These are phyloP conservation scores for Macrobrachium nipponense DNA, from an alignment of 1,140 invertebrate species.

Conservation along the genomic window DNA sequence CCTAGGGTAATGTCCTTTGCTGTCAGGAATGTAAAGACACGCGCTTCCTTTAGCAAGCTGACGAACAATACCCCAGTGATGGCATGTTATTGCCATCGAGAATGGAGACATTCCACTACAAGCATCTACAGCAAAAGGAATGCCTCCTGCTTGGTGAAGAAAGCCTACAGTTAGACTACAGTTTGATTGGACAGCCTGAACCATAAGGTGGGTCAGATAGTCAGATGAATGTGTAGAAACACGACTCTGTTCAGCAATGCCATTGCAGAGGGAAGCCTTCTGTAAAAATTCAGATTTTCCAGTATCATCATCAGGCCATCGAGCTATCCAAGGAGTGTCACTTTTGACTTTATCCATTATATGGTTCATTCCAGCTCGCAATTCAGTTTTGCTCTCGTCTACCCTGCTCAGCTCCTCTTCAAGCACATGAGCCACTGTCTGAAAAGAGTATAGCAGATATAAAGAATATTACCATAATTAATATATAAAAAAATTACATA, in stretches of 20 bases:
- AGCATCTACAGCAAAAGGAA: background rate
- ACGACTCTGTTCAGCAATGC: too few relatives aligned
- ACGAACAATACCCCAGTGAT: constrained; percentile 9
- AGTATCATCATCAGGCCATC: too few relatives aligned
- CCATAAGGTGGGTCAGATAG: constrained; percentile 12
- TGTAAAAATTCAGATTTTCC: too few relatives aligned
- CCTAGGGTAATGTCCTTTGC: background rate
- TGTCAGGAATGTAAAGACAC: constrained; percentile 28
- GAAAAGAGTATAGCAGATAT: too few relatives aligned
- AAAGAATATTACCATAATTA: too few relatives aligned
- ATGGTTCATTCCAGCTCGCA: too few relatives aligned
- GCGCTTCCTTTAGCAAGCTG: constrained; percentile 8
- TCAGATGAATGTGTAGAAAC: background rate
- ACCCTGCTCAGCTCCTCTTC: background rate
- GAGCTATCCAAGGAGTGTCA: too few relatives aligned
- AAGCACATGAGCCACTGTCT: background rate
- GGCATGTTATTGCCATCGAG: too few relatives aligned
- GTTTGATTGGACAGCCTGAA: constrained; percentile 13
- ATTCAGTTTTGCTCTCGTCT: too few relatives aligned
- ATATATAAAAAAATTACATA: too few relatives aligned
- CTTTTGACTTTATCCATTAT: too few relatives aligned
- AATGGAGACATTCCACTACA: background rate
- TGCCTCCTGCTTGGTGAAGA: constrained; percentile 1
- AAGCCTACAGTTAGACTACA: constrained; percentile 29
- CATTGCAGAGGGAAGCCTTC: too few relatives aligned